Evolutionary conservation across 2,888 invertebrate species (phyloP).

Genomic region (Hypena proboscidalis): DNA sequence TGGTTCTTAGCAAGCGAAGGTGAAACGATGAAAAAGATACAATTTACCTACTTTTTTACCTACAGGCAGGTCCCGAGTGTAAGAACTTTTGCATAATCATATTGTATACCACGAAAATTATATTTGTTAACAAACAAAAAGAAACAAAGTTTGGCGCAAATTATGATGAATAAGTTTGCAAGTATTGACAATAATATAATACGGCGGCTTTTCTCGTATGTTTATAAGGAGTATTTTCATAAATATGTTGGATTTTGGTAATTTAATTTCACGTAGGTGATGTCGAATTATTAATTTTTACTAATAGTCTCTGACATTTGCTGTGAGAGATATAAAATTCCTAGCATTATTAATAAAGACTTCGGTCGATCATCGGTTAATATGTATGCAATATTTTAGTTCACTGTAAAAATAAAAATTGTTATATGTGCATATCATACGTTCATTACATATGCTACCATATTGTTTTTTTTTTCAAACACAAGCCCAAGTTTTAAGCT

Average conservation of each 20-base stretch:
- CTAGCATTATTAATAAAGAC: not conserved
- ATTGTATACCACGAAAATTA: no score
- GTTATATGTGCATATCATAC: slow-evolving; percentile 10
- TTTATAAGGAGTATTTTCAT: no score
- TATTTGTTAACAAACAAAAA: no score
- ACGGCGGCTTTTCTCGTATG: no score
- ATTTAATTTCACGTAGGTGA: slow-evolving; percentile 1
- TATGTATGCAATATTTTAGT: not conserved
- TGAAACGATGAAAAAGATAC: not conserved
- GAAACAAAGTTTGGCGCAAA: no score
- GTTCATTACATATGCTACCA: no score
- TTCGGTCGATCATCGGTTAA: not conserved
- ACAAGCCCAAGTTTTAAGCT: no score
- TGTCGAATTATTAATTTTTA: slow-evolving; percentile 15
- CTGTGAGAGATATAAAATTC: not conserved
- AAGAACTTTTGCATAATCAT: not conserved
- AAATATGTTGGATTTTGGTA: no score
- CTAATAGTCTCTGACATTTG: slow-evolving; percentile 13
- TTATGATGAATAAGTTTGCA: no score
- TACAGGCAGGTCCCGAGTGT: not conserved
- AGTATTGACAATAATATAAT: no score
- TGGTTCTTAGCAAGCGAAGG: not conserved
- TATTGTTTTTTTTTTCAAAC: slow-evolving; percentile 3
- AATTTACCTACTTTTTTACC: not conserved
- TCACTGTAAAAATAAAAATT: not conserved